Evolutionary conservation across 2,797 vertebrate genomes (phyloP), one percentile per base, ranked within the genome.

Genomic region (Phrynocephalus guinanensis): DNA sequence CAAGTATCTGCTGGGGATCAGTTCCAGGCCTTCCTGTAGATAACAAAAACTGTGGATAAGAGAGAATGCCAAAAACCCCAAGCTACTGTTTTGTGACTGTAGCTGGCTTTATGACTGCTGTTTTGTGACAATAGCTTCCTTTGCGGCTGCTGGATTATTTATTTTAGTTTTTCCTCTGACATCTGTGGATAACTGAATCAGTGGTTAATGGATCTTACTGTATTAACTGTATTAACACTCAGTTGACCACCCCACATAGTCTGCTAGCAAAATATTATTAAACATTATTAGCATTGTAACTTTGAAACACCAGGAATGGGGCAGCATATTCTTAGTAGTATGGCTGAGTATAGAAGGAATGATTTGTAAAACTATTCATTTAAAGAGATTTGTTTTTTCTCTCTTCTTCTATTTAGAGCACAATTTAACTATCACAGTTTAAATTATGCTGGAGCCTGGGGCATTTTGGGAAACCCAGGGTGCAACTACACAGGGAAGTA

Each of bases 261-360:
- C n/a, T 28, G 1, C 1, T 56, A 72, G 82, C 88, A 60, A 83
- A 91, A 90, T 89, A 70, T 89, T 92, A 93, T 87, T 90, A 70
- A 85, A 86, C 77, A 88, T 87, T 83, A 84, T 86, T 88, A 79
- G 86, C 24, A 18, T 63, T 63, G 18, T 63, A 33, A 71, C 82
- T 67, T 6, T 71, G 56, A 78, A 86, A 10, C 66, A 85, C 75
- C 87, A 91, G 75, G 70, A 83, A 82, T 50, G 85, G 9, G 87
- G 87, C 79, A 85, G 77, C 86, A 68, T 83, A 85, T 80, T 80
- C 48, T 60, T 20, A 20, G 50, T 28, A n/a, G 20, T 70, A 38
- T 86, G 30, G 33, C 68, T 84, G 8, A 71, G 33, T 70, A 22
- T 33, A 78, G 16, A 50, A 66, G 8, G 56, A 78, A 24, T 38